A percentile compares a stretch with the other conserved stretches of the same genome.
Conservation (phyloP, 2,888 invertebrate genomes). For the Agrypnus murinus region DNA sequence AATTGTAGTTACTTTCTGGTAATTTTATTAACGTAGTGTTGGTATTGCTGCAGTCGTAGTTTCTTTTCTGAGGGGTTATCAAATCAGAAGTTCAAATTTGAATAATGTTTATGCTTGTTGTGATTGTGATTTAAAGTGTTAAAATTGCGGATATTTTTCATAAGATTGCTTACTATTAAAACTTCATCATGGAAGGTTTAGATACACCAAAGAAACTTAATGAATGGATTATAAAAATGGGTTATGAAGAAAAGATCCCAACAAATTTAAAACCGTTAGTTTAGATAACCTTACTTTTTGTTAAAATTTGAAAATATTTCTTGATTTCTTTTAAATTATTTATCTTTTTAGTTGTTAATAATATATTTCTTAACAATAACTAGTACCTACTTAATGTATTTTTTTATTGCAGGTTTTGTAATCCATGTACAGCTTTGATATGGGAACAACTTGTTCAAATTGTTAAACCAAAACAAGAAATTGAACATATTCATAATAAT, state of each 20-base stretch:
- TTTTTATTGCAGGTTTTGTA: constrained; percentile 64
- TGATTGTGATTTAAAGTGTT: too few relatives aligned
- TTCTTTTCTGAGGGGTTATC: too few relatives aligned
- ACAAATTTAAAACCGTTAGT: constrained; percentile 40
- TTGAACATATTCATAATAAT: constrained; percentile 64
- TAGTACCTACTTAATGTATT: not conserved
- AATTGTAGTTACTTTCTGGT: too few relatives aligned
- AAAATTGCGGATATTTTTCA: too few relatives aligned
- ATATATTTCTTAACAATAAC: not conserved
- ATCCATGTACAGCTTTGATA: constrained; percentile 64
- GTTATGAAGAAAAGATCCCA: constrained; percentile 45
- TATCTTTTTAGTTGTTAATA: not conserved
- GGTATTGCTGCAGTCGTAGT: too few relatives aligned
- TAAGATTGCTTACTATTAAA: too few relatives aligned
- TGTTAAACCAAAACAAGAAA: constrained; percentile 65
- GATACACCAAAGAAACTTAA: constrained; percentile 36
- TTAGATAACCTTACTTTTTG: constrained; percentile 10
- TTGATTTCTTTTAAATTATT: not conserved
- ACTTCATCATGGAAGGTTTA: constrained; percentile 29
- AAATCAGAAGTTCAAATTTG: too few relatives aligned
- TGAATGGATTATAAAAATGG: constrained; percentile 44
- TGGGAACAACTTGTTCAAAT: constrained; percentile 65
- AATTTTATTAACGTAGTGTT: too few relatives aligned
- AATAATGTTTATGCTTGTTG: too few relatives aligned
- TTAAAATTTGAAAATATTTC: not conserved